Evolutionary conservation across 2,888 invertebrate genomes (phyloP).

Genomic region (Neoascia interrupta): DNA sequence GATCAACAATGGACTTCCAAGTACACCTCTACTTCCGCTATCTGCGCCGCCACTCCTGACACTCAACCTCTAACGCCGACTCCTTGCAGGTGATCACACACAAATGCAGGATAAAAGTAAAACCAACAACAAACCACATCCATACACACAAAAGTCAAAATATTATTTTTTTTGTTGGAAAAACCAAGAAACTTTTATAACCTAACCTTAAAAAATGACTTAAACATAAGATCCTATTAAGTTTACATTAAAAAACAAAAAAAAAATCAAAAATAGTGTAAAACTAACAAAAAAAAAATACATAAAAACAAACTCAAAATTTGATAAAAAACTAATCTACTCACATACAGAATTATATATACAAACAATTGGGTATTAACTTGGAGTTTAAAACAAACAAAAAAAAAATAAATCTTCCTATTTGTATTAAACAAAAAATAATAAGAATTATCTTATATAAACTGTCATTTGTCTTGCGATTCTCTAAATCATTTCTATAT

Average conservation of each 20-base stretch:
- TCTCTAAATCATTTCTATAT: slow-evolving; percentile 60
- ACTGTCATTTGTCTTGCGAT: slow-evolving; percentile 63
- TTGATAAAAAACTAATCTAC: slow-evolving; percentile 27
- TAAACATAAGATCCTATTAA: slow-evolving; percentile 60
- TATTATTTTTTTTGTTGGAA: slow-evolving; percentile 38
- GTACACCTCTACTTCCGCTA: slow-evolving; percentile 24
- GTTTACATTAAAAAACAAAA: slow-evolving; percentile 20
- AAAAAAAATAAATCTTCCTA: slow-evolving; percentile 49
- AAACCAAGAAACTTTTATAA: slow-evolving; percentile 21
- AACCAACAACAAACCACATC: slow-evolving; percentile 18
- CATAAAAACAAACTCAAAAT: slow-evolving; percentile 4
- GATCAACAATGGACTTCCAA: slow-evolving; percentile 50
- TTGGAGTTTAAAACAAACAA: slow-evolving; percentile 26
- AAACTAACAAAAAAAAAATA: slow-evolving; percentile 8
- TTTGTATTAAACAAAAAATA: slow-evolving; percentile 55
- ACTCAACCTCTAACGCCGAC: slow-evolving; percentile 37
- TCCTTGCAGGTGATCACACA: slow-evolving; percentile 55
- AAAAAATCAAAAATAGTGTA: slow-evolving; percentile 18
- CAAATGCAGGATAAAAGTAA: slow-evolving; percentile 48
- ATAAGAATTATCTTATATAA: slow-evolving; percentile 34
- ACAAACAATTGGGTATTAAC: slow-evolving; percentile 51
- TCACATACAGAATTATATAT: slow-evolving; percentile 31
- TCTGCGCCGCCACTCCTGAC: slow-evolving; percentile 56
- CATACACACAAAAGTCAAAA: slow-evolving; percentile 38
- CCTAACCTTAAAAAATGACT: slow-evolving; percentile 27